Evolutionary conservation across 2,113 vertebrate species (phyloP), one percentile per base, ranked within the genome.

Genomic region (Sturnira hondurensis): DNA sequence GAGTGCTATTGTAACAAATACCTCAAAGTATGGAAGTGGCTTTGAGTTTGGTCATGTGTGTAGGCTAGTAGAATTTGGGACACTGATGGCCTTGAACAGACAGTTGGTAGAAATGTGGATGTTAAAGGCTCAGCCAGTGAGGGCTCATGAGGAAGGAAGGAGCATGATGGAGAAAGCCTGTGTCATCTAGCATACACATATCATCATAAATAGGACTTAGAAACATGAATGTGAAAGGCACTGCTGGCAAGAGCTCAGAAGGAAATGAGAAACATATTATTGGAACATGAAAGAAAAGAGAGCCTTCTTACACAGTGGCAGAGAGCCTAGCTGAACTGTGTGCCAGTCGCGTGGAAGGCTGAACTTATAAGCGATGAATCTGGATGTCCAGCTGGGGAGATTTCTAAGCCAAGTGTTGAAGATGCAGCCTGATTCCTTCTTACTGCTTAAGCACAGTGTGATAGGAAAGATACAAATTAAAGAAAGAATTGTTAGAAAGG

Each of bases 381-480:
- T 91, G 89, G 52, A 45, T 67, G 65, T 50, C 96, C 80, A 80
- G 74, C 77, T 43, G 50, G 94, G 82, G 65, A 85, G 45, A 82
- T 85, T 96, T 95, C 88, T 77, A 78, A 45, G 65, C 36, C 68
- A 76, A 93, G 45, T 67, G 50, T 86, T 31, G 20, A 93, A 82
- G 65, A 50, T 68, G 4, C 41, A 88, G 38, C 38, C 77, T 87
- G 33, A 16, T 54, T 95, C 84, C 80, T 83, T 83, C 83, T 76
- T 61, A 41, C 5, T 65, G 63, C 82, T 87, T 95, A 68, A 67
- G 45, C 61, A 81, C 92, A 92, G 56, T 50, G 10, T 83, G n/a
- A 71, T 28, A 77, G 71, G 52, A 58, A 87, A 93, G 89, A 90
- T 38, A 96, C 13, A 93, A n/a, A 61, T 80, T 93, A 38, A 76